Conservation (phyloP, 1,140 invertebrate species). For the Cataglyphis hispanica region DNA sequence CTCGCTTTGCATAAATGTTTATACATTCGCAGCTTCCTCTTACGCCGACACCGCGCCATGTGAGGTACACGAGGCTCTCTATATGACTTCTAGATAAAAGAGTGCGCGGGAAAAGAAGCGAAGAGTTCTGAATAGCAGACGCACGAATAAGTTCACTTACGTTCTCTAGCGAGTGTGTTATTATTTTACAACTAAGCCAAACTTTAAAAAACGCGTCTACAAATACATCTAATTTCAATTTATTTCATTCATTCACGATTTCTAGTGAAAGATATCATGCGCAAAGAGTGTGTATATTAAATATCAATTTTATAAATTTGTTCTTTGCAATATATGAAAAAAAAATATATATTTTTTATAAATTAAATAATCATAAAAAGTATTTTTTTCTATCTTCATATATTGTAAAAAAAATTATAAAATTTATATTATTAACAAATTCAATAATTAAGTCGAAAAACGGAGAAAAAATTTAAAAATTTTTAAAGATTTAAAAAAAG, state of each 20-base stretch:
- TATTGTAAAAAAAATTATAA: not conserved
- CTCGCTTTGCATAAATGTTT: slow-evolving; percentile 70
- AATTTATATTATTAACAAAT: not conserved
- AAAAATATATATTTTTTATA: slow-evolving; percentile 7
- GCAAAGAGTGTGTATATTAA: not conserved
- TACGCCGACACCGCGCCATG: slow-evolving; percentile 3
- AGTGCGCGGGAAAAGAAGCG: slow-evolving; percentile 13
- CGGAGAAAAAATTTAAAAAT: not conserved
- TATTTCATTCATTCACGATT: not conserved
- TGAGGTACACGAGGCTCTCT: slow-evolving; percentile 39
- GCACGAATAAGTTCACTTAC: slow-evolving; percentile 47
- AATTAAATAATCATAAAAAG: not conserved
- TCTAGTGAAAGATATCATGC: not conserved
- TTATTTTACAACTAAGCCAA: slow-evolving; percentile 44
- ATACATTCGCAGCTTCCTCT: slow-evolving; percentile 67
- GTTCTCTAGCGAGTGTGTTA: slow-evolving; percentile 26
- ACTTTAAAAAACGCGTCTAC: not conserved
- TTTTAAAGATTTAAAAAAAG: not conserved
- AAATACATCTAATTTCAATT: slow-evolving; percentile 4
- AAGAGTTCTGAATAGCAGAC: slow-evolving; percentile 46
- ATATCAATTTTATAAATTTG: not conserved
- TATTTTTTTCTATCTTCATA: not conserved
- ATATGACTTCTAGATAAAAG: slow-evolving; percentile 40
- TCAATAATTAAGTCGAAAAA: not conserved
- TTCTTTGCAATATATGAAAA: no score